phyloP scores from a whole-genome alignment of 1,140 invertebrate species.

The Oreohelix idahoensis region DNA sequence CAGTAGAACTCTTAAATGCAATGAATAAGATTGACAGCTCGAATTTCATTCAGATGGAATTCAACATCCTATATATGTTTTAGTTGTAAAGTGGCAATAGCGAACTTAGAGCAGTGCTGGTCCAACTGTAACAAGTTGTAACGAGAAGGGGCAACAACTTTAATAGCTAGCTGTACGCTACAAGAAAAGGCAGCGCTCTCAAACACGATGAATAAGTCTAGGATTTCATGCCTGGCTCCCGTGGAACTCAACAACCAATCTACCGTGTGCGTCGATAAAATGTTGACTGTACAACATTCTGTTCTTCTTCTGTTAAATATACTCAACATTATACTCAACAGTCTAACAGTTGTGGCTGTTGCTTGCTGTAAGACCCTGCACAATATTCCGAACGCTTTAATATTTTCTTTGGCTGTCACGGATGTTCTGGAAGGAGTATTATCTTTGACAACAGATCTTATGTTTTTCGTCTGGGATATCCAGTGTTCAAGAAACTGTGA shows the following conservation, averaged over 20 bases:
- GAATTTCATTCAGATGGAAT: no score
- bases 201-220: background rate
- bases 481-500: constrained; percentile 1
- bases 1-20: no score
- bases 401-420: background rate
- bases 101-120: no score
- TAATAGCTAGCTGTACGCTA: no score
- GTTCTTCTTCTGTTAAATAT: background rate
- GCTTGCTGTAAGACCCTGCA: background rate
- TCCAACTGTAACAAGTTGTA: no score
- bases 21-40: no score
- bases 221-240: background rate
- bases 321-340: background rate
- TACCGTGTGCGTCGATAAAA: background rate
- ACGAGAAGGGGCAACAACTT: no score
- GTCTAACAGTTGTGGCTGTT: background rate
- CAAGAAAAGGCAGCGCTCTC: no score
- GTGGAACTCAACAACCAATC: background rate
- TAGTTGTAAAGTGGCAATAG: no score
- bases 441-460: background rate
- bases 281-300: background rate
- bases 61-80: no score
- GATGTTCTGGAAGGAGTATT: background rate
- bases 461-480: background rate
- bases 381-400: background rate